phyloP scores from a whole-genome alignment of 2,113 vertebrate genomes.

The Ifrita kowaldi region DNA sequence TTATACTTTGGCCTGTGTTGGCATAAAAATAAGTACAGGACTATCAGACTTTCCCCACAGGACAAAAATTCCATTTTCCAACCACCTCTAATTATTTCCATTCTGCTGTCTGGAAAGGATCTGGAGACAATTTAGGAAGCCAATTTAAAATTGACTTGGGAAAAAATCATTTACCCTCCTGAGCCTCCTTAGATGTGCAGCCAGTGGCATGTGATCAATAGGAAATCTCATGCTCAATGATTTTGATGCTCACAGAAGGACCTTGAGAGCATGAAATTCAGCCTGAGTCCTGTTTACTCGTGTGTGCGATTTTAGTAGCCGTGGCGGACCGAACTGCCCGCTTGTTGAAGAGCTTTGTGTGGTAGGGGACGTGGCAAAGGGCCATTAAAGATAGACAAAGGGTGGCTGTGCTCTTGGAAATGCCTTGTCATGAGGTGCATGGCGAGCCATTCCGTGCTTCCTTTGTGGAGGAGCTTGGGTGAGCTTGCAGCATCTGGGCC shows the following conservation, averaged over 20 bases:
- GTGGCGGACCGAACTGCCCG: not conserved
- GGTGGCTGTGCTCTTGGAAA: not conserved
- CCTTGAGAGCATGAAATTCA: not conserved
- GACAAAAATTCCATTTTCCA: conserved; percentile 62
- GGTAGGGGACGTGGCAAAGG: not conserved
- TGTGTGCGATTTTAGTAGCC: not conserved
- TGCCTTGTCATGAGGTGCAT: not conserved
- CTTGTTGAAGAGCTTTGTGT: not conserved
- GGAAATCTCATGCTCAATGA: not conserved
- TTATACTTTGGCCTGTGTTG: not conserved
- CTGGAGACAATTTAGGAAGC: conserved; percentile 60
- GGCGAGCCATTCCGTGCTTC: not conserved
- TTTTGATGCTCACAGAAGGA: not conserved
- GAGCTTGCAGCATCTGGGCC: not conserved
- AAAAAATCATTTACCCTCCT: conserved; percentile 42
- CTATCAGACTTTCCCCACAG: conserved; percentile 50
- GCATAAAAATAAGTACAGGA: conserved; percentile 35
- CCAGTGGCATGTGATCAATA: conserved; percentile 9
- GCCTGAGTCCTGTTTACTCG: not conserved
- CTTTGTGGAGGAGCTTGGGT: not conserved
- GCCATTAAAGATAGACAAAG: not conserved
- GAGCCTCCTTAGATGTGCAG: conserved; percentile 21
- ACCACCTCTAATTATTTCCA: conserved; percentile 61
- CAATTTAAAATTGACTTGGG: conserved; percentile 55
- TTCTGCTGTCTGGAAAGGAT: conserved; percentile 60